Evolutionary conservation across 2,113 vertebrate species (phyloP).

Genomic region (Eptesicus fuscus): DNA sequence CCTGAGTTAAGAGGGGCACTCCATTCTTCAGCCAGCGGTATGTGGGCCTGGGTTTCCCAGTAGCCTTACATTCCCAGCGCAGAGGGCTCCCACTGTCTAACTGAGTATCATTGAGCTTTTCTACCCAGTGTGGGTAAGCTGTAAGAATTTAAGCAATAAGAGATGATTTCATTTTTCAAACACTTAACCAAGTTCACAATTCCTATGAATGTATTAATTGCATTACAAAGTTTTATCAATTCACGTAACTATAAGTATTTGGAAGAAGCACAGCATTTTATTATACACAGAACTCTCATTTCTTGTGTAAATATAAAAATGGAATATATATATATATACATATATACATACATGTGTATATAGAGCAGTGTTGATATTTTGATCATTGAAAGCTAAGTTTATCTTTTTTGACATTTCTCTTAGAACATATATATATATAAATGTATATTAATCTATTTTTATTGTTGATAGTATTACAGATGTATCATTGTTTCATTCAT

Average conservation of each 20-base stretch:
- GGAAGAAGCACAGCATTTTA: neutral
- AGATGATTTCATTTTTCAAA: neutral
- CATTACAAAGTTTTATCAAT: neutral
- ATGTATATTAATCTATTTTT: too few species aligned
- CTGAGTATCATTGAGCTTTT: constrained; percentile 94
- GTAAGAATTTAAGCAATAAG: constrained; percentile 53
- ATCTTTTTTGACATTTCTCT: neutral
- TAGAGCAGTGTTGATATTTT: neutral
- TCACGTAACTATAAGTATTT: neutral
- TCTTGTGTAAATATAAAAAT: neutral
- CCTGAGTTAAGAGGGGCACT: constrained; percentile 86
- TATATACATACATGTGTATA: neutral
- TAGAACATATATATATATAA: too few species aligned
- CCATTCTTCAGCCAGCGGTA: constrained; percentile 96
- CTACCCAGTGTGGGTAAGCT: constrained; percentile 95
- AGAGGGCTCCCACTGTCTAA: constrained; percentile 94
- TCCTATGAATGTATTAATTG: neutral
- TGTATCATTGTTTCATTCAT: neutral
- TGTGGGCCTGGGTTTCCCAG: constrained; percentile 91
- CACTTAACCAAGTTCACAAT: neutral
- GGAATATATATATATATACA: neutral
- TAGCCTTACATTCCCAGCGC: constrained; percentile 95
- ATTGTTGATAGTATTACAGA: too few species aligned
- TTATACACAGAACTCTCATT: neutral
- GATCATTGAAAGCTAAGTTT: neutral